phyloP scores from a whole-genome alignment of 2,113 vertebrate species.

The Neodon shergylaensis region DNA sequence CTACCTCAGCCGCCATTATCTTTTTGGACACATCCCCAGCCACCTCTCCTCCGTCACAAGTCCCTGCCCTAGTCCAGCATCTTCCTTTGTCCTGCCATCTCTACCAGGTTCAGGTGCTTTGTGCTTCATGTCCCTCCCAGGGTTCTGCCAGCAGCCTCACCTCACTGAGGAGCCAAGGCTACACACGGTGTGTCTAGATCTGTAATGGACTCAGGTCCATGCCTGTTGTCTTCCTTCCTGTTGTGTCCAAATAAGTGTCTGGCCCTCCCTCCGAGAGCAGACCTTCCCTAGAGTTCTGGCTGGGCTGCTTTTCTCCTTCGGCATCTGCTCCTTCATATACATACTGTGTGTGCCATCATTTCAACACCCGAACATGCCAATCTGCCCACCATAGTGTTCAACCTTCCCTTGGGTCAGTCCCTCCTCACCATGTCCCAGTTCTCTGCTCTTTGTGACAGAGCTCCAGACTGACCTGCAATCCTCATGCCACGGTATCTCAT shows the following conservation, averaged over 20 bases:
- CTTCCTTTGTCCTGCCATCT: rapidly evolving
- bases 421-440: background rate
- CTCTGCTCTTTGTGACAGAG: background rate
- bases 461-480: background rate
- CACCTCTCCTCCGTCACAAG: background rate
- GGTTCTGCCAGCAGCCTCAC: background rate
- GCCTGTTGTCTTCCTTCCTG: background rate
- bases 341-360: background rate
- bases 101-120: background rate
- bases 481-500: background rate
- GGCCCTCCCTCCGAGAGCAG: background rate
- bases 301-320: too few relatives aligned
- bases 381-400: background rate
- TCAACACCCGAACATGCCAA: background rate
- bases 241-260: background rate
- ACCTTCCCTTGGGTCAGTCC: background rate
- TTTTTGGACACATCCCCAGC: background rate
- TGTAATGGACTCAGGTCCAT: background rate
- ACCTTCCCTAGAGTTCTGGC: background rate
- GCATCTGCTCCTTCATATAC: background rate
- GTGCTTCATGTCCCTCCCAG: background rate
- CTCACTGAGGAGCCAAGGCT: rapidly evolving
- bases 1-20: background rate
- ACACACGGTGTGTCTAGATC: background rate
- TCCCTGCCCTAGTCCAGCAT: background rate